These are phyloP conservation scores for Stenoptilia bipunctidactyla DNA, from an alignment of 2,888 invertebrate species.

Conservation along the genomic window DNA sequence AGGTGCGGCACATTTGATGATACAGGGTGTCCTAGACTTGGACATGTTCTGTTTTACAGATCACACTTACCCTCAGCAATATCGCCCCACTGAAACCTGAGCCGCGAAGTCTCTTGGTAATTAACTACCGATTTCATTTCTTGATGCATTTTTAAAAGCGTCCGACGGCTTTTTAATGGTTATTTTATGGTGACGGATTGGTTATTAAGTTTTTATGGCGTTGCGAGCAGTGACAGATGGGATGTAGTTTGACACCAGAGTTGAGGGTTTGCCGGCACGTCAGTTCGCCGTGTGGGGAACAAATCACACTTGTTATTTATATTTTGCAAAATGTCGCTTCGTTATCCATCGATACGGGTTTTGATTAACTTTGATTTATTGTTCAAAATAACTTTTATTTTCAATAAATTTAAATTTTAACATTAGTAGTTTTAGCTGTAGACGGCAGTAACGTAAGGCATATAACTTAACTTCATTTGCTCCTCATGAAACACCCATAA, in stretches of 20 bases:
- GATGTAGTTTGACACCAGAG: conserved; percentile 66
- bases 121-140: conserved; percentile 69
- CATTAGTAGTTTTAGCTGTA: too few species aligned
- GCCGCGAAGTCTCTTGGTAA: conserved; percentile 64
- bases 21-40: neutral
- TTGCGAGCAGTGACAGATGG: conserved; percentile 58
- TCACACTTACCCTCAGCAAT: conserved; percentile 15
- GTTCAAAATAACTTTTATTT: too few species aligned
- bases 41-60: neutral
- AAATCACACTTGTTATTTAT: conserved; percentile 8
- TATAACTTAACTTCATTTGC: too few species aligned
- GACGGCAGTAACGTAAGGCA: too few species aligned
- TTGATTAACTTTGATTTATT: too few species aligned
- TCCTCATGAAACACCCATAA: too few species aligned
- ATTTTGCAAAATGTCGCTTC: too few species aligned
- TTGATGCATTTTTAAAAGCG: conserved; percentile 70
- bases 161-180: conserved; percentile 68
- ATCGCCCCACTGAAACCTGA: conserved; percentile 48
- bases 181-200: conserved; percentile 71
- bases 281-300: conserved; percentile 7
- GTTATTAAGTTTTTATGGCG: conserved; percentile 68
- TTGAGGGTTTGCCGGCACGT: conserved; percentile 31
- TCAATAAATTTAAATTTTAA: too few species aligned
- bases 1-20: neutral
- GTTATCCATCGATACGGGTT: too few species aligned